Evolutionary conservation across 2,888 invertebrate genomes (phyloP).

Genomic region (Trilocha varians): DNA sequence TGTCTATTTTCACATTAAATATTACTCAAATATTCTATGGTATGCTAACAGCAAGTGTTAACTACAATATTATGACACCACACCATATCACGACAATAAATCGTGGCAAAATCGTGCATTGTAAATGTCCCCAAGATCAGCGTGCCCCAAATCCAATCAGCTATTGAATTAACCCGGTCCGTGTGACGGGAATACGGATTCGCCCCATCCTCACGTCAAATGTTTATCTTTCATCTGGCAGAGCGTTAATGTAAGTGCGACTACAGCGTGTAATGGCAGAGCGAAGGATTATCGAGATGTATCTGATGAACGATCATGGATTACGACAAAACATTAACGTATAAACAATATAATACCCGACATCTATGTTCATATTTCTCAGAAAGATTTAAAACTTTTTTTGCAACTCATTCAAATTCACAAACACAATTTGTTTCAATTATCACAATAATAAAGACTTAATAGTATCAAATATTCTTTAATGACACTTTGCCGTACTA

Average conservation of each 20-base stretch:
- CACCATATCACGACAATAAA: too few relatives aligned
- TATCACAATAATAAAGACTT: background rate
- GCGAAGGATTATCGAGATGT: constrained; percentile 25
- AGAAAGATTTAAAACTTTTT: constrained; percentile 4
- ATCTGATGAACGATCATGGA: constrained; percentile 43
- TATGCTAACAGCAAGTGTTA: constrained; percentile 7
- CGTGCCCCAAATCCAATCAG: constrained; percentile 71
- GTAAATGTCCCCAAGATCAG: constrained; percentile 35
- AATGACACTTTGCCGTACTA: too few relatives aligned
- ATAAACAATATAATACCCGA: constrained; percentile 8
- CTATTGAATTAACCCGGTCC: constrained; percentile 70
- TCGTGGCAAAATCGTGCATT: constrained; percentile 5
- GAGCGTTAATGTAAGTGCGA: constrained; percentile 58
- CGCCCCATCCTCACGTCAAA: constrained; percentile 64
- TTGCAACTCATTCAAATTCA: constrained; percentile 3
- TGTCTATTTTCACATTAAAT: too few relatives aligned
- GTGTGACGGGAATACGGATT: constrained; percentile 72
- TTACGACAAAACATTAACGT: constrained; percentile 22
- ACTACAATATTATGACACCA: too few relatives aligned
- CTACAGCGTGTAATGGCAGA: constrained; percentile 48
- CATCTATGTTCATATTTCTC: too few relatives aligned
- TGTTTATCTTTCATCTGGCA: constrained; percentile 71
- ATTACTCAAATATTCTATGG: too few relatives aligned
- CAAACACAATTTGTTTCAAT: too few relatives aligned
- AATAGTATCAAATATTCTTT: constrained; percentile 2